Conservation (phyloP, 2,113 vertebrate genomes). For the Xiphias gladius region DNA sequence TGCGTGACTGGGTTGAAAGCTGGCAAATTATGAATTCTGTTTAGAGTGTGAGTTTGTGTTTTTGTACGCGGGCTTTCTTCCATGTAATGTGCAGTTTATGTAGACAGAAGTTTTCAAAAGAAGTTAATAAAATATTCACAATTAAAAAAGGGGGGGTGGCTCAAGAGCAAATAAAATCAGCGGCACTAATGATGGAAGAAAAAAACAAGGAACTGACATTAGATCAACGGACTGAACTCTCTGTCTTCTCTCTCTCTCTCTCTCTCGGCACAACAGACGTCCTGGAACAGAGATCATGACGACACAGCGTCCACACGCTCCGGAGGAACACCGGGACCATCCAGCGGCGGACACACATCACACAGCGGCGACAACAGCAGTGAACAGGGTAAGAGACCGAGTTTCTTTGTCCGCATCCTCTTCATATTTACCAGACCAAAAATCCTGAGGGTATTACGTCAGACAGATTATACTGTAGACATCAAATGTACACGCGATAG, state of each 20-base stretch:
- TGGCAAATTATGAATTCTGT: constrained; percentile 24
- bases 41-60: constrained; percentile 1
- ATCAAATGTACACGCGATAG: background rate
- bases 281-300: constrained; percentile 99
- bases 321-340: constrained; percentile 96
- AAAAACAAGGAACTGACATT: background rate
- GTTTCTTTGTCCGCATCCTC: background rate
- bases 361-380: constrained; percentile 99
- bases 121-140: background rate
- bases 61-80: background rate
- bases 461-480: background rate
- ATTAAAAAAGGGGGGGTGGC: background rate
- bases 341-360: constrained; percentile 98
- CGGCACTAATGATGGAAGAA: background rate
- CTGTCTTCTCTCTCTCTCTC: constrained; percentile 6
- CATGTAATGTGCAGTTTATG: background rate
- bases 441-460: background rate
- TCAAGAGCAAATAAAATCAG: background rate
- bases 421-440: background rate
- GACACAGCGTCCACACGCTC: constrained; percentile 98
- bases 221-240: constrained; percentile 11
- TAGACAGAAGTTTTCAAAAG: constrained; percentile 6
- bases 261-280: constrained; percentile 85
- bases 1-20: constrained; percentile 31
- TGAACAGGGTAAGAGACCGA: constrained; percentile 92